These are phyloP conservation scores for Aythya baeri DNA, from an alignment of 2,113 vertebrate genomes.

Conservation along the genomic window DNA sequence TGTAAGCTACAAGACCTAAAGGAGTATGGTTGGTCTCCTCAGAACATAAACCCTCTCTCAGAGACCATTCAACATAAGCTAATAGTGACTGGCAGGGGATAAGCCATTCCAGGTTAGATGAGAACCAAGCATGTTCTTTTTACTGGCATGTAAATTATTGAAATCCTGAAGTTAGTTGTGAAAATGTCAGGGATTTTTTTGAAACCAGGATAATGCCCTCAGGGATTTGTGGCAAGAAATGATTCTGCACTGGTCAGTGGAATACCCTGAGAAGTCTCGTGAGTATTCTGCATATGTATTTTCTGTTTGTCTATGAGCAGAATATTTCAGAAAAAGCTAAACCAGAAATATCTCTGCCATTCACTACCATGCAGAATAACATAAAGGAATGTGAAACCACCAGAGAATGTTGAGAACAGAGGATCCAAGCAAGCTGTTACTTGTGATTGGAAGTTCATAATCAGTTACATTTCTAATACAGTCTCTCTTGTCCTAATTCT, in stretches of 20 bases:
- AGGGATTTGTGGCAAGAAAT: constrained; percentile 45
- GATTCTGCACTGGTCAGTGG: constrained; percentile 19
- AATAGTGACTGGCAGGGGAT: constrained; percentile 27
- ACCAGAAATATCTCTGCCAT: constrained; percentile 11
- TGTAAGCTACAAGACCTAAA: neutral
- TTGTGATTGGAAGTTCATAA: neutral
- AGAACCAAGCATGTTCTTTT: constrained; percentile 27
- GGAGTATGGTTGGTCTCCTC: neutral
- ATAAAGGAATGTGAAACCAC: neutral
- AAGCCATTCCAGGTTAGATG: neutral
- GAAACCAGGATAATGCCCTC: constrained; percentile 23
- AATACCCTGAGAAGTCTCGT: neutral
- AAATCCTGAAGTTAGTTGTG: constrained; percentile 54
- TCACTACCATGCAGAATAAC: neutral
- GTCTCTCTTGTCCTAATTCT: neutral
- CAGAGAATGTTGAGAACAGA: neutral
- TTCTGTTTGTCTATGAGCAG: constrained; percentile 16
- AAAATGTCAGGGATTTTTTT: constrained; percentile 54
- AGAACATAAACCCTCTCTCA: constrained; percentile 1
- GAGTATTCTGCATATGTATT: neutral
- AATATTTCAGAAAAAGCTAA: constrained; percentile 35
- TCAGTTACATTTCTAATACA: neutral
- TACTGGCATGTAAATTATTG: constrained; percentile 36
- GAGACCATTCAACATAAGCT: neutral
- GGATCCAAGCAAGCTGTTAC: neutral